Conservation (phyloP, 2,797 vertebrate genomes). For the Anguilla obscura region DNA sequence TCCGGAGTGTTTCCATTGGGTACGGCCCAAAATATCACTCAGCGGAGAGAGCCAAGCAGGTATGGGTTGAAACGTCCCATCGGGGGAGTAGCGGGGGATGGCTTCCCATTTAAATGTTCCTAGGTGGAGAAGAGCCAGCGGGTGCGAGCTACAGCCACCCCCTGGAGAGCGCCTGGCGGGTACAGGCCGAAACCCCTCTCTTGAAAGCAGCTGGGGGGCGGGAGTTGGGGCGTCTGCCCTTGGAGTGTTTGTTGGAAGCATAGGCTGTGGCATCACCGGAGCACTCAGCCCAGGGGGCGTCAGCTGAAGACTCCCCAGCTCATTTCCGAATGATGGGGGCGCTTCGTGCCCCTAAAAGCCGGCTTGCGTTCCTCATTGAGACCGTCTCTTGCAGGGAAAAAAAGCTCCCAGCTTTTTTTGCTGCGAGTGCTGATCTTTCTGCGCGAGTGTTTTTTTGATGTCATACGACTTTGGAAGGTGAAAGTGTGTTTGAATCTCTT, state of each 20-base stretch:
- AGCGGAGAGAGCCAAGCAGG: background rate
- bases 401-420: background rate
- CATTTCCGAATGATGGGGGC: background rate
- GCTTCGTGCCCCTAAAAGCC: background rate
- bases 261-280: background rate
- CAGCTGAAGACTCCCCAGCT: slow-evolving; percentile 2
- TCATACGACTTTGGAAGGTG: background rate
- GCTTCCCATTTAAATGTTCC: background rate
- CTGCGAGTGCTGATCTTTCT: background rate
- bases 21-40: slow-evolving; percentile 12
- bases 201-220: background rate
- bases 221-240: background rate
- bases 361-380: background rate
- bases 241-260: background rate
- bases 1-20: slow-evolving; percentile 39
- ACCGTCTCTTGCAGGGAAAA: background rate
- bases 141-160: background rate
- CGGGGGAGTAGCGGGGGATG: background rate
- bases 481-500: background rate
- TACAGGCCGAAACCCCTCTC: slow-evolving; percentile 9
- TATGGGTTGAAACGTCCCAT: background rate
- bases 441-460: background rate
- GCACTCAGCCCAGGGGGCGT: too few species aligned
- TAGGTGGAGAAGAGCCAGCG: background rate
- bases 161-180: background rate